Percentiles rank a stretch among this genome's conserved stretches.
Evolutionary conservation across 2,113 vertebrate genomes (phyloP).

Genomic region (Montifringilla adamsi): DNA sequence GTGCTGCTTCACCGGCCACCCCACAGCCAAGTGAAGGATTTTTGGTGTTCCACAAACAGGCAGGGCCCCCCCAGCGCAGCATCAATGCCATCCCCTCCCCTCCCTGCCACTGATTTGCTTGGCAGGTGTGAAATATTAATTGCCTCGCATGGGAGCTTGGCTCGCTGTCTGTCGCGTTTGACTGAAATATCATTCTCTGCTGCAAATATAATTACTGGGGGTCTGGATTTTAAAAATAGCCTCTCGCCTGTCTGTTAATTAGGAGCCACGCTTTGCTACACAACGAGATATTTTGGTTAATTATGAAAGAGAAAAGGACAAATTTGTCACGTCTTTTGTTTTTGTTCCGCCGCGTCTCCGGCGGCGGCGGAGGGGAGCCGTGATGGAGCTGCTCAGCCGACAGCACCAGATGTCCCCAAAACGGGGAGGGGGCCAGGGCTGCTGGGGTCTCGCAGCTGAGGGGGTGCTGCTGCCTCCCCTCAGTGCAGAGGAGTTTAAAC

Average conservation of each 20-base stretch:
- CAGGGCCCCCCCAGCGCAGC: neutral
- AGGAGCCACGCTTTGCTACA: slow-evolving; percentile 75
- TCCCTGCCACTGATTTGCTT: slow-evolving; percentile 61
- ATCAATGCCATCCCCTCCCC: slow-evolving; percentile 14
- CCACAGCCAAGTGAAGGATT: neutral
- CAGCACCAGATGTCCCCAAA: slow-evolving; percentile 64
- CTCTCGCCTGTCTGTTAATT: slow-evolving; percentile 77
- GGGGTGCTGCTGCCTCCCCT: neutral
- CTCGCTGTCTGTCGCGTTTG: slow-evolving; percentile 73
- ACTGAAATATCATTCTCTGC: slow-evolving; percentile 76
- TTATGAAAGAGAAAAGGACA: slow-evolving; percentile 79
- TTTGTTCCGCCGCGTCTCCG: slow-evolving; percentile 61
- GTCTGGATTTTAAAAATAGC: slow-evolving; percentile 70
- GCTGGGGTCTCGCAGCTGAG: neutral
- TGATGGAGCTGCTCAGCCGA: slow-evolving; percentile 66
- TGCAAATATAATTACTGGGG: slow-evolving; percentile 75
- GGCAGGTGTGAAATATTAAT: slow-evolving; percentile 87
- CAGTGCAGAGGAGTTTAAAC: accelerated
- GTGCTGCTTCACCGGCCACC: neutral
- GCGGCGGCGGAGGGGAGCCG: slow-evolving; percentile 55
- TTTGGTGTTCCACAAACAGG: neutral
- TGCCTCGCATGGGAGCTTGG: slow-evolving; percentile 78
- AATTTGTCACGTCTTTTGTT: slow-evolving; percentile 84
- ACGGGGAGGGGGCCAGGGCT: neutral
- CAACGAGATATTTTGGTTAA: slow-evolving; percentile 80